These are phyloP conservation scores for Telmatochromis brachygnathus DNA, from an alignment of 2,113 vertebrate genomes.

Conservation along the genomic window DNA sequence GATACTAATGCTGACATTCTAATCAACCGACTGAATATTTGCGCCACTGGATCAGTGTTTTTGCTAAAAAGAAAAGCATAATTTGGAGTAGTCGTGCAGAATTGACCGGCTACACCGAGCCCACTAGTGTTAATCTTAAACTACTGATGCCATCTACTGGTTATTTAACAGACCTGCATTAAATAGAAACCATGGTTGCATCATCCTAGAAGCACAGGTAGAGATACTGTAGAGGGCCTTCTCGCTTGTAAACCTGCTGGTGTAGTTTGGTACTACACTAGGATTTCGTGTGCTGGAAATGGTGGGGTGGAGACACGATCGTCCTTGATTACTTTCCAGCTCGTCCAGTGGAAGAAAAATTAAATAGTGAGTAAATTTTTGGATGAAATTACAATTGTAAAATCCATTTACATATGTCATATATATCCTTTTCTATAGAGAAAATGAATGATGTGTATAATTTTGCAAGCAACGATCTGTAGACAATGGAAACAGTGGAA, in stretches of 20 bases:
- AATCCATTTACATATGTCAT: not conserved
- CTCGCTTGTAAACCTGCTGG: not conserved
- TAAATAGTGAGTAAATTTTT: not conserved
- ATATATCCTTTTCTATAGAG: not conserved
- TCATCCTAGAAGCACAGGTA: conserved; percentile 16
- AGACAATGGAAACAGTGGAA: not conserved
- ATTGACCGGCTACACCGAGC: not conserved
- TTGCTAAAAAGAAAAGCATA: not conserved
- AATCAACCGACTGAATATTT: not conserved
- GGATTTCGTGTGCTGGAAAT: not conserved
- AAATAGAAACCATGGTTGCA: conserved; percentile 12
- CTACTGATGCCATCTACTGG: conserved; percentile 69
- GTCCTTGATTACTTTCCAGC: not conserved
- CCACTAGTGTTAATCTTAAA: conserved; percentile 35
- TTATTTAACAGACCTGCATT: conserved; percentile 25
- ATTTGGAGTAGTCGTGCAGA: not conserved
- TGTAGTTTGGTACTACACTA: not conserved
- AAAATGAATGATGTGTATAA: not conserved
- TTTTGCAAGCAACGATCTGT: not conserved
- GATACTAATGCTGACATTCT: not conserved
- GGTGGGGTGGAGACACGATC: not conserved
- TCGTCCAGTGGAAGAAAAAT: not conserved
- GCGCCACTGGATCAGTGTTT: not conserved
- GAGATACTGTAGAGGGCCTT: not conserved
- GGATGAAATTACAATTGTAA: not conserved